These are phyloP conservation scores for Heliconius melpomene DNA, from an alignment of 1,140 invertebrate species.

Conservation along the genomic window DNA sequence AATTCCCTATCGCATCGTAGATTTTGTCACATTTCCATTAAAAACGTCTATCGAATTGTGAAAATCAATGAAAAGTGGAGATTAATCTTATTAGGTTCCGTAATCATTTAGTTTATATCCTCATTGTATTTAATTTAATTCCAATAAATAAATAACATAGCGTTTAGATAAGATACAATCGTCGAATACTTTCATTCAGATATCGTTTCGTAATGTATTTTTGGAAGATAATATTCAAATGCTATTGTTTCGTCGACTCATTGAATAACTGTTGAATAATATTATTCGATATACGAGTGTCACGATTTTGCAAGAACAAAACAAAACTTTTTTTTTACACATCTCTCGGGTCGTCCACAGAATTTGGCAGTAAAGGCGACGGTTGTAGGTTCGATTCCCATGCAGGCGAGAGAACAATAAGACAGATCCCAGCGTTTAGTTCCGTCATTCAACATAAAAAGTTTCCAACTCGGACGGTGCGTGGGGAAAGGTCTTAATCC, in stretches of 20 bases:
- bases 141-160: not conserved
- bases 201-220: not conserved
- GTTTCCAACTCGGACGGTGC: too few relatives aligned
- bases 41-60: too few relatives aligned
- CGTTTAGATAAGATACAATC: not conserved
- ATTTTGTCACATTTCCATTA: too few relatives aligned
- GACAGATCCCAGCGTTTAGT: not conserved
- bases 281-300: not conserved
- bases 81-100: too few relatives aligned
- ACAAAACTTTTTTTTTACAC: not conserved
- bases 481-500: not conserved
- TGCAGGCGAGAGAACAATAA: not conserved
- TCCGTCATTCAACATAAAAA: not conserved
- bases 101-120: too few relatives aligned
- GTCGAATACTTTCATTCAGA: not conserved
- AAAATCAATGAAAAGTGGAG: too few relatives aligned
- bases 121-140: not conserved
- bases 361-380: not conserved
- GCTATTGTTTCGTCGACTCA: not conserved
- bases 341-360: not conserved
- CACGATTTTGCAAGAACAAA: not conserved
- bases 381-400: not conserved
- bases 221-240: not conserved
- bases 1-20: too few relatives aligned
- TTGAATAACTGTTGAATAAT: constrained; percentile 1